phyloP scores from a whole-genome alignment of 2,888 invertebrate genomes.

The Drosophila peninsularis region DNA sequence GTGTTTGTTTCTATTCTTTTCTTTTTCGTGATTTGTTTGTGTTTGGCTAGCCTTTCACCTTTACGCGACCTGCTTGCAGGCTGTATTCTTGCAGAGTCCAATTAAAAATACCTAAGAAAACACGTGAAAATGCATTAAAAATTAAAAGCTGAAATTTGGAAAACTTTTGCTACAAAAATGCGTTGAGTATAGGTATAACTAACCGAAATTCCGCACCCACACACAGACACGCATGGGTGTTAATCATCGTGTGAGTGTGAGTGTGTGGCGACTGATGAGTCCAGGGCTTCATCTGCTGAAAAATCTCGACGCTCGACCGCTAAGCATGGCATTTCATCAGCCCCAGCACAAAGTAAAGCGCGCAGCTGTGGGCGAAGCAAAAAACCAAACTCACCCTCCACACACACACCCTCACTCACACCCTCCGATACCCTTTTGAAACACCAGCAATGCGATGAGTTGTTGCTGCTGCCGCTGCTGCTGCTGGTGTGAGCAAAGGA shows the following conservation, averaged over 20 bases:
- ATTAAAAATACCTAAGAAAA: neutral
- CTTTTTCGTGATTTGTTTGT: neutral
- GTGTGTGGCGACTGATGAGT: slow-evolving; percentile 41
- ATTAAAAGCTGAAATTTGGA: slow-evolving; percentile 4
- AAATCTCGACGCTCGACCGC: slow-evolving; percentile 75
- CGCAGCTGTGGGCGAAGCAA: slow-evolving; percentile 17
- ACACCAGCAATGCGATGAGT: slow-evolving; percentile 52
- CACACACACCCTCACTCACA: too few relatives aligned
- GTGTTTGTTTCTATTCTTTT: neutral
- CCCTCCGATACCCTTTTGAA: slow-evolving; percentile 24
- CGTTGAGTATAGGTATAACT: slow-evolving; percentile 49
- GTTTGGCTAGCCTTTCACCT: slow-evolving; percentile 7
- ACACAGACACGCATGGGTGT: slow-evolving; percentile 6
- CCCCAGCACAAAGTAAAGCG: slow-evolving; percentile 38
- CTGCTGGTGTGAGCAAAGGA: slow-evolving; percentile 50
- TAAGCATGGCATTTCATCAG: slow-evolving; percentile 79
- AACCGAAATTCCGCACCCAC: slow-evolving; percentile 45
- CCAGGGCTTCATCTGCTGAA: slow-evolving; percentile 37
- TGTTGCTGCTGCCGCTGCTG: neutral
- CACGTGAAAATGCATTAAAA: neutral
- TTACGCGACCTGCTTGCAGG: neutral
- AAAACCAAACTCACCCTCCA: slow-evolving; percentile 1
- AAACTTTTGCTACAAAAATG: slow-evolving; percentile 28
- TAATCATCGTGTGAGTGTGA: slow-evolving; percentile 17
- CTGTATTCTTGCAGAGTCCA: neutral